Evolutionary conservation across 2,888 invertebrate species (phyloP).

Genomic region (Orthosia gracilis): DNA sequence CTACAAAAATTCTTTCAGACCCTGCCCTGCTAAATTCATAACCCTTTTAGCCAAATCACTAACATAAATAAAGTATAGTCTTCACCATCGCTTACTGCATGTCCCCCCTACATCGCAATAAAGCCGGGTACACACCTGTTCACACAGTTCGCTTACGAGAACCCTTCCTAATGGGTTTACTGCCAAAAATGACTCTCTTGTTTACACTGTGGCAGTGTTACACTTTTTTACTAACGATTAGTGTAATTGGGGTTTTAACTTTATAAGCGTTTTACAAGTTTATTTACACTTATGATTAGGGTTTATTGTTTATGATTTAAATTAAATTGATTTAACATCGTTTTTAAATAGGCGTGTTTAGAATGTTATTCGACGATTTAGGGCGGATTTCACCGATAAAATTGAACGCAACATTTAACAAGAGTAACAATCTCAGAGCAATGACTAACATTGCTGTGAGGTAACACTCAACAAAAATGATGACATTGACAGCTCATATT

Average conservation of each 20-base stretch:
- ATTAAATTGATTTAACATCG: neutral
- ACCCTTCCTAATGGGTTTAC: slow-evolving; percentile 81
- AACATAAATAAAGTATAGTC: slow-evolving; percentile 41
- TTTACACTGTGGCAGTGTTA: slow-evolving; percentile 69
- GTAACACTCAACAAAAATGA: neutral
- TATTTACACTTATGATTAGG: slow-evolving; percentile 45
- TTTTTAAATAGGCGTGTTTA: neutral
- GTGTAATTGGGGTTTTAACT: slow-evolving; percentile 55
- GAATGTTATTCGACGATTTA: neutral
- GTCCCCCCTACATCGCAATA: slow-evolving; percentile 53
- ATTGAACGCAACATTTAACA: no score
- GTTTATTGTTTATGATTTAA: slow-evolving; percentile 20
- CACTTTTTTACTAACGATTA: slow-evolving; percentile 69
- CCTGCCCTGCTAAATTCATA: slow-evolving; percentile 31
- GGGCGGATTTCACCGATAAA: no score
- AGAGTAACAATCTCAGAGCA: no score
- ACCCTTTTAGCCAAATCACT: slow-evolving; percentile 53
- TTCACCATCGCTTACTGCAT: slow-evolving; percentile 35
- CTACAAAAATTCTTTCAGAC: neutral
- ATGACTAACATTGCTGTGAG: no score
- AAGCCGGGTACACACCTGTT: slow-evolving; percentile 69
- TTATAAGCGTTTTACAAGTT: slow-evolving; percentile 59
- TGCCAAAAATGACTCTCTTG: slow-evolving; percentile 71
- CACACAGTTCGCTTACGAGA: slow-evolving; percentile 68
- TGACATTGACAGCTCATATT: neutral